These are phyloP conservation scores for Sthenelais limicola DNA, from an alignment of 2,888 invertebrate species.

Conservation along the genomic window DNA sequence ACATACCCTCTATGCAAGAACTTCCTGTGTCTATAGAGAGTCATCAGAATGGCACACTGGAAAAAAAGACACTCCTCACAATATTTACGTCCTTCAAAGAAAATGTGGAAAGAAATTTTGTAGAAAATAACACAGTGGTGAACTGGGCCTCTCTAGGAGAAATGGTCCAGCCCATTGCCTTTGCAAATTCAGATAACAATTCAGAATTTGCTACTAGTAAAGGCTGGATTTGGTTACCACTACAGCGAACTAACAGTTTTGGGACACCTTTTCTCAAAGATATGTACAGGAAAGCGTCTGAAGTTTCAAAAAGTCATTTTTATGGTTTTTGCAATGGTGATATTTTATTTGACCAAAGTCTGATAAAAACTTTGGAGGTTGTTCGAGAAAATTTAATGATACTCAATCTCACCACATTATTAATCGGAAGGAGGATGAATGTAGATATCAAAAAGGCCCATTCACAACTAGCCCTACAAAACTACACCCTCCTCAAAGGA, in stretches of 20 bases:
- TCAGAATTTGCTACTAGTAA: too few species aligned
- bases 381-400: background rate
- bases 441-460: background rate
- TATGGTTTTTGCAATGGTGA: conserved; percentile 38
- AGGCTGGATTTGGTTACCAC: conserved; percentile 2
- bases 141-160: conserved; percentile 8
- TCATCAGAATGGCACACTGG: background rate
- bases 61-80: background rate
- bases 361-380: conserved; percentile 4
- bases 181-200: too few species aligned
- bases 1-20: too few species aligned
- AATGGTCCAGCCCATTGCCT: background rate
- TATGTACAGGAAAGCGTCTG: conserved; percentile 24
- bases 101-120: background rate
- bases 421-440: conserved; percentile 28
- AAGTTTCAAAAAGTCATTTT: conserved; percentile 13
- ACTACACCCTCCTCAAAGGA: background rate
- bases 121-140: background rate
- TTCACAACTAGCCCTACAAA: too few species aligned
- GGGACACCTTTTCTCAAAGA: conserved; percentile 31
- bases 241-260: background rate
- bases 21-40: too few species aligned
- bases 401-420: background rate
- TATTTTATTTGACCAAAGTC: conserved; percentile 24
- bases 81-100: conserved; percentile 17